A percentile compares a stretch with the other conserved stretches of the same genome.
phyloP scores from a whole-genome alignment of 1,140 invertebrate species.

The Achatina immaculata region DNA sequence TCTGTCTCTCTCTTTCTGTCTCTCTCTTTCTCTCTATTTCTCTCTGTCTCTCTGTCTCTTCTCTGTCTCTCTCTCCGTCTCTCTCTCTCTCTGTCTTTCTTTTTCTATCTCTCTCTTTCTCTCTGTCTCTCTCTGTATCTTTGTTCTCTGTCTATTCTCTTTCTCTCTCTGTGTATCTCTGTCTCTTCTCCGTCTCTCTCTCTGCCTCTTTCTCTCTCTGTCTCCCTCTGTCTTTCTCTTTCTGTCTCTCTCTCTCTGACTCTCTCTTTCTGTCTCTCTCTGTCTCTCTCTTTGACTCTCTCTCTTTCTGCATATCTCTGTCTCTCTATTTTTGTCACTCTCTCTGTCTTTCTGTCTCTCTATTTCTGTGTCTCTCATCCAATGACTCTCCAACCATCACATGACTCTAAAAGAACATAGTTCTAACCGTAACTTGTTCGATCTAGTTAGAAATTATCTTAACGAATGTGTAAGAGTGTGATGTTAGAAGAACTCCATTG shows the following conservation, averaged over 20 bases:
- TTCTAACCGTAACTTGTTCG: too few species aligned
- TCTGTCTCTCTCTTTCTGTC: conserved; percentile 12
- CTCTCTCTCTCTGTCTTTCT: neutral
- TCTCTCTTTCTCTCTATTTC: conserved; percentile 13
- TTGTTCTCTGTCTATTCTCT: conserved; percentile 1
- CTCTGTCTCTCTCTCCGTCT: conserved; percentile 6
- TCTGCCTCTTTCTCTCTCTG: conserved; percentile 8
- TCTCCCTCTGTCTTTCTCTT: neutral
- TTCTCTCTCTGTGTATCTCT: conserved; percentile 16
- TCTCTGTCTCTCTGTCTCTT: conserved; percentile 14
- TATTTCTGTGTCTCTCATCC: neutral
- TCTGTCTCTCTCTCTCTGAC: neutral
- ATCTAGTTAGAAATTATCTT: too few species aligned
- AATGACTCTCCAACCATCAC: neutral
- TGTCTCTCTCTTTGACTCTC: neutral
- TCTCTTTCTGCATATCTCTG: conserved; percentile 10
- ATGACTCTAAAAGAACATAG: too few species aligned
- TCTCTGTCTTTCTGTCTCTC: conserved; percentile 14
- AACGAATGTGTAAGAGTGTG: too few species aligned
- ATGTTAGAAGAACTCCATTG: too few species aligned
- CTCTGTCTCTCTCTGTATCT: neutral
- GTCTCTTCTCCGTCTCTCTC: conserved; percentile 20
- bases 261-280: conserved; percentile 9
- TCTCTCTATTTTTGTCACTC: conserved; percentile 5
- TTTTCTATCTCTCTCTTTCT: neutral